phyloP scores from a whole-genome alignment of 2,797 vertebrate genomes.

The Morus bassanus region DNA sequence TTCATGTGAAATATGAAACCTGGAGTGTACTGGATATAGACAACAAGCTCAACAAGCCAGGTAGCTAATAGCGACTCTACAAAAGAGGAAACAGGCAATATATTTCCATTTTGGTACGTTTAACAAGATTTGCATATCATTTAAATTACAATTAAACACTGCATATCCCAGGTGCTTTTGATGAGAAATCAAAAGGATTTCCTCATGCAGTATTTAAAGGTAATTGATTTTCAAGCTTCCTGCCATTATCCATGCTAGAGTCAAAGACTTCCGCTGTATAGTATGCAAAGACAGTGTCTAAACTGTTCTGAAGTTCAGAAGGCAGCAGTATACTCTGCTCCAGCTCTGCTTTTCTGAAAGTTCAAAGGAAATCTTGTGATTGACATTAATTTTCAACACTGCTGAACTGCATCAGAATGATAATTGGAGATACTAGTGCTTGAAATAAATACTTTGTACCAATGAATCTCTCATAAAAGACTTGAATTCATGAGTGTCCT shows the following conservation, averaged over 20 bases:
- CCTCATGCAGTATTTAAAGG: background rate
- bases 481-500: constrained; percentile 10
- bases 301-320: background rate
- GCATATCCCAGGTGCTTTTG: background rate
- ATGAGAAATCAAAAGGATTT: constrained; percentile 34
- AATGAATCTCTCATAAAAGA: constrained; percentile 13
- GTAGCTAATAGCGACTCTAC: background rate
- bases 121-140: background rate
- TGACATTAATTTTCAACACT: constrained; percentile 34
- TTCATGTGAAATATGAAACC: rapidly evolving
- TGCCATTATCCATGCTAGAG: background rate
- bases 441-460: constrained; percentile 21
- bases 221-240: constrained; percentile 49
- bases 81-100: background rate
- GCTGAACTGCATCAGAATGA: constrained; percentile 23
- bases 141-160: background rate
- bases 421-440: background rate
- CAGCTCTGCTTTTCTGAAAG: background rate
- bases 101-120: constrained; percentile 6
- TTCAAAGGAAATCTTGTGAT: constrained; percentile 36
- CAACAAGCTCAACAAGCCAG: background rate
- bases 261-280: background rate
- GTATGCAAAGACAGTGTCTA: background rate
- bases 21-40: background rate
- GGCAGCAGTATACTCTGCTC: background rate